Base-by-base conservation (phyloP, 2,113 vertebrate species). In the Nothoprocta perdicaria region DNA sequence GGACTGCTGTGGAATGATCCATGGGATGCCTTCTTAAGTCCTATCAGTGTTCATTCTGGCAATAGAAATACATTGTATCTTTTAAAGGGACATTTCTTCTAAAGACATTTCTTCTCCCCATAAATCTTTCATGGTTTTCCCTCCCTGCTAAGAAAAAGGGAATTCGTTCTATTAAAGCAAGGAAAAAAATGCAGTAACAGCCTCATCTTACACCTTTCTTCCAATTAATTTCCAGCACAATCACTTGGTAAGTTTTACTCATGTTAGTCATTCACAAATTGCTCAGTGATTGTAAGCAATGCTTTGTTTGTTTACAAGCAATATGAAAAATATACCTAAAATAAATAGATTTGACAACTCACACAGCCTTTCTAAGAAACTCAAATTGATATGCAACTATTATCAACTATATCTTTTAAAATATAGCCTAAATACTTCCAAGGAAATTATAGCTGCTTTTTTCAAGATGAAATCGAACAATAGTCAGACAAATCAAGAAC, bases 11-110 rank as follows among this genome's bases (percentile, higher is more conserved):
- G 29, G 9, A 73, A 38, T 18, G 14, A 27, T 40, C 24, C 0
- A 0, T 38, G 13, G 5, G 6, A 31, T 46, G 1, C 7, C 45
- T 1, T 4, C 6, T 27, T 18, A 74, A 33, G 14, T 41, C 50
- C 41, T 43, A 14, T 27, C 61, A 43, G 9, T 45, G 50, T 66
- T 76, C 3, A 18, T 62, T 88, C 31, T 79, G 27, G 35, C 3
- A 2, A 58, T 5, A 24, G 12, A 77, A 79, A 67, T n/a, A 48
- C 1, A 27, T 12, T 13, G 41, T 22, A 81, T 4, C 16, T 85
- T 89, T 26, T 40, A 57, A 66, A 79, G 53, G 14, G 41, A 84
- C 55, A 8, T 46, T 46, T 46, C 46, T 68, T 12, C 3, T 53
- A 38, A 0, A 3, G 14, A 52, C 3, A 19, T 60, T 67, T 84